A percentile compares a stretch with the other conserved stretches of the same genome.
These are phyloP conservation scores for Pristionchus japonicus DNA, from an alignment of 2,888 invertebrate genomes.

Conservation along the genomic window DNA sequence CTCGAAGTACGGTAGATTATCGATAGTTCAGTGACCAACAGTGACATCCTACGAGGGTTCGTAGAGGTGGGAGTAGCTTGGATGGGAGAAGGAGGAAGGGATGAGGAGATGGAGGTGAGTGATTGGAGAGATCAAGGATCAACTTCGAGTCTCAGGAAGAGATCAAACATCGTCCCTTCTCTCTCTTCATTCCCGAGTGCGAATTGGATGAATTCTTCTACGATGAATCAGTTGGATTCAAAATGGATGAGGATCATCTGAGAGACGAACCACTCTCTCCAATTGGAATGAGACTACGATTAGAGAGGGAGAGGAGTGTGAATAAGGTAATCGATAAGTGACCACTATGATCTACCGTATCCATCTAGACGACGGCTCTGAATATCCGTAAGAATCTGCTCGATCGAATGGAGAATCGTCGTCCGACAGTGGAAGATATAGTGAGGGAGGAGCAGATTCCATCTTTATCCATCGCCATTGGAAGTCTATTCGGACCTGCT, in stretches of 20 bases:
- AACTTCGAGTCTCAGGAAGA: not conserved
- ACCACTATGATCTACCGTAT: not conserved
- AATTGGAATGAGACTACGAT: slow-evolving; percentile 26
- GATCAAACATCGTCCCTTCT: slow-evolving; percentile 7
- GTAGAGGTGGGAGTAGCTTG: slow-evolving; percentile 35
- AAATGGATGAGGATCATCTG: not conserved
- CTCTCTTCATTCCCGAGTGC: slow-evolving; percentile 37
- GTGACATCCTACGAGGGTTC: not conserved
- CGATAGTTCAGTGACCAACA: not conserved
- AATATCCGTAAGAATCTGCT: slow-evolving; percentile 19
- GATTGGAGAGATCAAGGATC: not conserved
- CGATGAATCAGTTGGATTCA: not conserved
- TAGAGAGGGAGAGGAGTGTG: slow-evolving; percentile 37
- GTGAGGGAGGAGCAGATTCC: slow-evolving; percentile 83
- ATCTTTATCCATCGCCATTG: slow-evolving; percentile 60
- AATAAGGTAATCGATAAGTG: not conserved
- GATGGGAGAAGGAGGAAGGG: slow-evolving; percentile 22
- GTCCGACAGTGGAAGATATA: slow-evolving; percentile 26
- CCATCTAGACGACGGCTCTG: slow-evolving; percentile 16
- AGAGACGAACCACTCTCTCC: slow-evolving; percentile 36
- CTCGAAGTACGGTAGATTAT: not conserved
- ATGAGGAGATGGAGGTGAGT: not conserved
- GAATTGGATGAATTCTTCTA: slow-evolving; percentile 23
- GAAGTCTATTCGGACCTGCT: slow-evolving; percentile 65
- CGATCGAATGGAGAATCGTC: slow-evolving; percentile 17